Evolutionary conservation across 2,888 invertebrate species (phyloP).

Genomic region (Stenodera caucasica): DNA sequence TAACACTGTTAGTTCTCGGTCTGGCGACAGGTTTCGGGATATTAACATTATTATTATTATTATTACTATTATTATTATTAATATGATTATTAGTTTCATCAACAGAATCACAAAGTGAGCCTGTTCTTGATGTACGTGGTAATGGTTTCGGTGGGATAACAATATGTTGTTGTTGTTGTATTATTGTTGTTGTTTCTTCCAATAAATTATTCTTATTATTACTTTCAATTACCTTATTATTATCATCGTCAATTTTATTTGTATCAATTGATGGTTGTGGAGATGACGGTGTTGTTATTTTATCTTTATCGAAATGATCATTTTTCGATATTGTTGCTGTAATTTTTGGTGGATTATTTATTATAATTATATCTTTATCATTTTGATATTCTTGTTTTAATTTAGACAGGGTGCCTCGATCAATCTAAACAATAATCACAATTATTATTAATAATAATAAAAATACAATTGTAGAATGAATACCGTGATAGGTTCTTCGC

Average conservation of each 20-base stretch:
- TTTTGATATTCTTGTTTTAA: slow-evolving; percentile 55
- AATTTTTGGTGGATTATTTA: slow-evolving; percentile 46
- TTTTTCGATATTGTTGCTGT: slow-evolving; percentile 56
- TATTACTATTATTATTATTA: neutral
- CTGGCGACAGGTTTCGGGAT: slow-evolving; percentile 67
- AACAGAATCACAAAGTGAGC: slow-evolving; percentile 70
- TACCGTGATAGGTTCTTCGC: slow-evolving; percentile 65
- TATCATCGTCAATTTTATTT: neutral
- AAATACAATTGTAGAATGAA: too few relatives aligned
- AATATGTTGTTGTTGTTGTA: slow-evolving; percentile 27
- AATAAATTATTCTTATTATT: slow-evolving; percentile 49
- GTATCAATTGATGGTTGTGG: slow-evolving; percentile 13
- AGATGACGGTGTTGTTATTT: slow-evolving; percentile 49
- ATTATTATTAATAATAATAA: slow-evolving; percentile 30
- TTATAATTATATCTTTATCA: slow-evolving; percentile 40
- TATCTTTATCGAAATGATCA: slow-evolving; percentile 59
- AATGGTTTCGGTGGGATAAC: slow-evolving; percentile 74
- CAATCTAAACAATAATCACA: slow-evolving; percentile 55
- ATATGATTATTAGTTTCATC: slow-evolving; percentile 58
- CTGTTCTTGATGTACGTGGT: slow-evolving; percentile 72
- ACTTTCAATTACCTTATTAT: slow-evolving; percentile 35
- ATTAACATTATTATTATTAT: neutral
- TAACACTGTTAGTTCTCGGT: slow-evolving; percentile 66
- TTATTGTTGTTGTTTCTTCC: slow-evolving; percentile 52
- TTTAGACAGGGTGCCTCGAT: slow-evolving; percentile 61